A percentile compares a stretch with the other conserved stretches of the same genome.
These are phyloP conservation scores for Cistogaster globosa DNA, from an alignment of 2,888 invertebrate species.

Conservation along the genomic window DNA sequence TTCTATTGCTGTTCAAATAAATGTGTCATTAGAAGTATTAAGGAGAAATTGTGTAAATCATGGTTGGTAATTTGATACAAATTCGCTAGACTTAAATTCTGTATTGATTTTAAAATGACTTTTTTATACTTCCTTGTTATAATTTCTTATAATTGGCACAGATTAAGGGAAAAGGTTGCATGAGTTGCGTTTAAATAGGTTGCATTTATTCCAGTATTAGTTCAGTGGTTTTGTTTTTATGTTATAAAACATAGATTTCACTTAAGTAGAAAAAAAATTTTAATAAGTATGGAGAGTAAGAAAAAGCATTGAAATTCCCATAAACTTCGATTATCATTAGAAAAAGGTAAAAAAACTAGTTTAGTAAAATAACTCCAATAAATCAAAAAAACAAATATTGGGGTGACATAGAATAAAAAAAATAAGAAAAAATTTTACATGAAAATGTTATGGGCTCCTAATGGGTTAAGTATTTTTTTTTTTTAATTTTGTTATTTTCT, in stretches of 20 bases:
- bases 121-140: slow-evolving; percentile 56
- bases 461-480: too few relatives aligned
- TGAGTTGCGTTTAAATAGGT: slow-evolving; percentile 29
- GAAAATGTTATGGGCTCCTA: too few relatives aligned
- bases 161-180: slow-evolving; percentile 7
- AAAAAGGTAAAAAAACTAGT: too few relatives aligned
- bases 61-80: slow-evolving; percentile 66
- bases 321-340: too few relatives aligned
- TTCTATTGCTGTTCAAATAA: slow-evolving; percentile 5
- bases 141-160: slow-evolving; percentile 24
- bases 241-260: not conserved
- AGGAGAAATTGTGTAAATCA: slow-evolving; percentile 55
- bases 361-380: too few relatives aligned
- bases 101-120: slow-evolving; percentile 60
- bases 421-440: too few relatives aligned
- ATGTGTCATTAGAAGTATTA: slow-evolving; percentile 63
- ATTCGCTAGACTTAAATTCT: slow-evolving; percentile 29
- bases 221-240: not conserved
- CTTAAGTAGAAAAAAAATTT: not conserved
- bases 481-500: too few relatives aligned
- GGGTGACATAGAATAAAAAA: too few relatives aligned
- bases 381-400: too few relatives aligned
- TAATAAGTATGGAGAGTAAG: too few relatives aligned
- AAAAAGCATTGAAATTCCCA: too few relatives aligned
- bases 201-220: slow-evolving; percentile 8